Percentiles rank a stretch among this genome's conserved stretches.
Evolutionary conservation across 1,140 invertebrate genomes (phyloP).

Genomic region (Wasmannia auropunctata): DNA sequence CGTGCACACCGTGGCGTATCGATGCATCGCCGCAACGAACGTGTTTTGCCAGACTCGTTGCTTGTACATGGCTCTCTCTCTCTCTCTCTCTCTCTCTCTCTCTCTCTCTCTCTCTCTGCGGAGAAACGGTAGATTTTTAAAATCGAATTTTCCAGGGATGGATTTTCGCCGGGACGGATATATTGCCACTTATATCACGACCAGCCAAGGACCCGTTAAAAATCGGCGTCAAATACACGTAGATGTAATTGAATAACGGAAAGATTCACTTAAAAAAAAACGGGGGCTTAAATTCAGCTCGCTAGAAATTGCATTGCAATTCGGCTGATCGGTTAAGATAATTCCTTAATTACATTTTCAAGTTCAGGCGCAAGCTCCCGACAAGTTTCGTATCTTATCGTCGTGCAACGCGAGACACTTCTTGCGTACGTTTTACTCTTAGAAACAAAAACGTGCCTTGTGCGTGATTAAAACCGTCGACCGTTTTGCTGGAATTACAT

Average conservation of each 20-base stretch:
- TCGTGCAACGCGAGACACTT: not conserved
- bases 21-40: constrained; percentile 39
- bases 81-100: no score
- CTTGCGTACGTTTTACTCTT: not conserved
- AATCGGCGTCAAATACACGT: not conserved
- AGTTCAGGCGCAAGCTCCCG: not conserved
- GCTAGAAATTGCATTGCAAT: not conserved
- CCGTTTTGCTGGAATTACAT: constrained; percentile 47
- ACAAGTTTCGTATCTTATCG: not conserved
- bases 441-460: constrained; percentile 14
- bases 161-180: constrained; percentile 8
- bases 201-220: not conserved
- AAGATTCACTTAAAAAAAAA: not conserved
- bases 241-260: not conserved
- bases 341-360: constrained; percentile 27
- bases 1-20: constrained; percentile 37
- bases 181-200: constrained; percentile 47
- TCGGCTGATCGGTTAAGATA: not conserved
- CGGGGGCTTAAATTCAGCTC: not conserved
- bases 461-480: constrained; percentile 47
- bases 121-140: constrained; percentile 27
- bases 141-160: constrained; percentile 47
- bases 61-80: not conserved
- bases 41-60: constrained; percentile 20
- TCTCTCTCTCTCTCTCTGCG: not conserved